Conservation (phyloP, 2,797 vertebrate genomes). For the Alfaro cultratus region DNA sequence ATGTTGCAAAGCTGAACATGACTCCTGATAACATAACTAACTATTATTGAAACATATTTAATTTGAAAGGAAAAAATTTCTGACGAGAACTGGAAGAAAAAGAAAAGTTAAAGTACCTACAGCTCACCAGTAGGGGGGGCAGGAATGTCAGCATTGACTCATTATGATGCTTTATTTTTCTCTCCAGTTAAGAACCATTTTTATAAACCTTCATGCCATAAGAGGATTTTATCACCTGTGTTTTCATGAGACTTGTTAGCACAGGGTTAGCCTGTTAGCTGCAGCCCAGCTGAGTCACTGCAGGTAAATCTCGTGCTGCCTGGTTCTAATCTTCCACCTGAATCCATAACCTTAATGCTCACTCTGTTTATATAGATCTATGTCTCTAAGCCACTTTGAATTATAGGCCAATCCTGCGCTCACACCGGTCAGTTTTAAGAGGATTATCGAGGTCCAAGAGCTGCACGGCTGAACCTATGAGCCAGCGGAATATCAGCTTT, state of each 20-base stretch:
- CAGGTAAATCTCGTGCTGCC: slow-evolving; percentile 37
- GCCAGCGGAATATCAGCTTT: slow-evolving; percentile 69
- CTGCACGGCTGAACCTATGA: slow-evolving; percentile 52
- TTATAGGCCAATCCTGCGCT: slow-evolving; percentile 64
- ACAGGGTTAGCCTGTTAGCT: slow-evolving; percentile 1
- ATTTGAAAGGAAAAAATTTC: not conserved
- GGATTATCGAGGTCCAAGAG: slow-evolving; percentile 51
- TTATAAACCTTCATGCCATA: not conserved
- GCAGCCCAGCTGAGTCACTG: slow-evolving; percentile 17
- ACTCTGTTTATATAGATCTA: slow-evolving; percentile 61
- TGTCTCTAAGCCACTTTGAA: slow-evolving; percentile 69
- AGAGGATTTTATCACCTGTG: not conserved
- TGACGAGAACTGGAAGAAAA: not conserved
- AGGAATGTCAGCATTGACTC: not conserved
- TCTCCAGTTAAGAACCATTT: not conserved
- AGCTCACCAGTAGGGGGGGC: not conserved
- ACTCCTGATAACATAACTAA: not conserved
- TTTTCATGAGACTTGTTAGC: slow-evolving; percentile 7
- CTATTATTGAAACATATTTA: not conserved
- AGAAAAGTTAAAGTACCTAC: not conserved
- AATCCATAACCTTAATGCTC: slow-evolving; percentile 69
- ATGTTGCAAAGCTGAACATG: no score
- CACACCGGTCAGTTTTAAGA: slow-evolving; percentile 45
- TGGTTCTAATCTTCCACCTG: slow-evolving; percentile 56
- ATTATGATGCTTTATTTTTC: not conserved